Base-by-base conservation (phyloP, 1,140 invertebrate genomes). In the Battus philenor region DNA sequence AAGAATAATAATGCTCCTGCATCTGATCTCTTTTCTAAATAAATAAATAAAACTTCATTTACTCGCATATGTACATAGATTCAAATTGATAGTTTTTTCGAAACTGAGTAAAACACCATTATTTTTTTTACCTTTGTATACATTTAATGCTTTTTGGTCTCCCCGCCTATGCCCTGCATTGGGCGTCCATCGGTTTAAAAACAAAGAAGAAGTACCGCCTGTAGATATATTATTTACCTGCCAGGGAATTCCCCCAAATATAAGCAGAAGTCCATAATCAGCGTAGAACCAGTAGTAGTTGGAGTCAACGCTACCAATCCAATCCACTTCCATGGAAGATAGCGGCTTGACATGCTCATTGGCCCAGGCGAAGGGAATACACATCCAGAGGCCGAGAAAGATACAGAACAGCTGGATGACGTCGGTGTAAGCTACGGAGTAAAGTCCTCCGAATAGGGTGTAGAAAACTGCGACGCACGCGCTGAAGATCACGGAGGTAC, bases 221-320 rank as follows among this genome's bases (percentile, higher is more conserved):
- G n/a, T n/a, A n/a, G n/a, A n/a, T n/a, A n/a, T n/a, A n/a, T n/a
- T n/a, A n/a, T 55, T 68, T 31, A 93, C 93, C 90, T 98, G 96
- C 98, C 98, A 99, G 0, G 98, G 98, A 62, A 99, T 99, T 13
- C 98, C 98, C 4, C 98, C 98, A 67, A 99, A 98, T 29, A 98
- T 89, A 4, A 99, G 88, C 32, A 99, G 88, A 39, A 99, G 86
- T 12, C 94, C 96, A 54, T 95, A 93, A 86, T 99, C 98, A 11
- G 97, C 69, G 76, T 98, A 99, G 36, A 89, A 90, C 72, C 94
- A 95, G 27, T 93, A 91, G 46, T 95, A 91, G 3, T 90, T 80
- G 0, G 90, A 78, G 4, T 93, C 89, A 2, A 99, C 86, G 6
- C 88, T 78, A 0, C 97, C 96, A 33, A 98, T 93, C 97, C 97